These are phyloP conservation scores for Chiloscyllium plagiosum DNA, from an alignment of 2,113 vertebrate species.

Conservation along the genomic window DNA sequence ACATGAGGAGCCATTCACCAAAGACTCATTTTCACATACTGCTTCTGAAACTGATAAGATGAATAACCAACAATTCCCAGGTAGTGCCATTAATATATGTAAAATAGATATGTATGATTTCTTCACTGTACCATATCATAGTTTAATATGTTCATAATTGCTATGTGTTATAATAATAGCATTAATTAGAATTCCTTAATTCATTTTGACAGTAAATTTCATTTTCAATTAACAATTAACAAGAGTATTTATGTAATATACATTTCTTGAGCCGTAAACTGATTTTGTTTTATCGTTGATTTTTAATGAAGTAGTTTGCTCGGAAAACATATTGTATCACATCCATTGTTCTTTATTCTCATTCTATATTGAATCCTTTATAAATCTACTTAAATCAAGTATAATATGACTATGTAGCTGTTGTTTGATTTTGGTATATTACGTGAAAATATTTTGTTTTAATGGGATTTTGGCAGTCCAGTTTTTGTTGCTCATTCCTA, in stretches of 20 bases:
- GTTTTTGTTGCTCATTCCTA: background rate
- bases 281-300: background rate
- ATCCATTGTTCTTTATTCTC: background rate
- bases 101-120: background rate
- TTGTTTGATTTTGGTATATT: background rate
- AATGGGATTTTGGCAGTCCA: background rate
- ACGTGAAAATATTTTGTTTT: background rate
- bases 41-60: background rate
- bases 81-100: background rate
- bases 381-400: background rate
- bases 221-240: background rate
- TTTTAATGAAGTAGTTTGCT: background rate
- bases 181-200: background rate
- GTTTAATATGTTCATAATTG: background rate
- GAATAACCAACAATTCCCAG: conserved; percentile 3
- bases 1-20: background rate
- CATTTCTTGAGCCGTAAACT: too few species aligned
- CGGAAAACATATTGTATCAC: background rate
- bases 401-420: background rate
- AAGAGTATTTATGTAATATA: background rate
- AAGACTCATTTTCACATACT: background rate
- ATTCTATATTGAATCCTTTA: background rate
- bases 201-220: background rate
- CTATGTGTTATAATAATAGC: background rate
- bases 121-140: background rate